Evolutionary conservation across 2,797 vertebrate species (phyloP).

Genomic region (Sebastiscus tertius): DNA sequence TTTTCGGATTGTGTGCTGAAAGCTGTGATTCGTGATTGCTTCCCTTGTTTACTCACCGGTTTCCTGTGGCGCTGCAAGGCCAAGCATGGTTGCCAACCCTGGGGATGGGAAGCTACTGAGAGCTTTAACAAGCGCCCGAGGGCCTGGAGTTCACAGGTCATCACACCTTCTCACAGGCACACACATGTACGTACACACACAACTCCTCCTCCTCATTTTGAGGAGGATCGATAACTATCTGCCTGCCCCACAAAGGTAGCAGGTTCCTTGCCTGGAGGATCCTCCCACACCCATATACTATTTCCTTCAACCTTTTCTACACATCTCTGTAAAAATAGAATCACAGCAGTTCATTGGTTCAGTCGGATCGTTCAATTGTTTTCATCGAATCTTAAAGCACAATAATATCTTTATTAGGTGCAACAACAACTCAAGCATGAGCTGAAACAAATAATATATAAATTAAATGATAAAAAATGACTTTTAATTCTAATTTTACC

Average conservation of each 20-base stretch:
- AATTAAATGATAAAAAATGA: neutral
- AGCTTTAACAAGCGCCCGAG: slow-evolving; percentile 70
- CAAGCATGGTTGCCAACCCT: slow-evolving; percentile 36
- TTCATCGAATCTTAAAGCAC: neutral
- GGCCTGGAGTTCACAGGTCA: slow-evolving; percentile 69
- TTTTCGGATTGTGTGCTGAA: slow-evolving; percentile 57
- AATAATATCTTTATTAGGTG: neutral
- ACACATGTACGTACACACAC: slow-evolving; percentile 10
- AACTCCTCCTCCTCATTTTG: slow-evolving; percentile 28
- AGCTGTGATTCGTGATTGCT: slow-evolving; percentile 73
- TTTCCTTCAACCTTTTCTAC: neutral
- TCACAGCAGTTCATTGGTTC: neutral
- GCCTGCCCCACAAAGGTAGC: neutral
- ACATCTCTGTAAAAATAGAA: slow-evolving; percentile 4
- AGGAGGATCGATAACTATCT: slow-evolving; percentile 50
- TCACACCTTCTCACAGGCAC: slow-evolving; percentile 50
- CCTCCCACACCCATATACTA: neutral
- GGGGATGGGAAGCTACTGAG: slow-evolving; percentile 49
- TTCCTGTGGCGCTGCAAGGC: slow-evolving; percentile 62
- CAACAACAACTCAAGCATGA: neutral
- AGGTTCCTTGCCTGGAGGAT: slow-evolving; percentile 40
- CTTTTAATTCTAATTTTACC: neutral
- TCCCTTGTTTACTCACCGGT: slow-evolving; percentile 73
- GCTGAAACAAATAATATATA: neutral
- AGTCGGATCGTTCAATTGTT: neutral